These are phyloP conservation scores for Mesocentrotus franciscanus DNA, from an alignment of 53 echinoderm and acorn worm genomes.

Conservation along the genomic window DNA sequence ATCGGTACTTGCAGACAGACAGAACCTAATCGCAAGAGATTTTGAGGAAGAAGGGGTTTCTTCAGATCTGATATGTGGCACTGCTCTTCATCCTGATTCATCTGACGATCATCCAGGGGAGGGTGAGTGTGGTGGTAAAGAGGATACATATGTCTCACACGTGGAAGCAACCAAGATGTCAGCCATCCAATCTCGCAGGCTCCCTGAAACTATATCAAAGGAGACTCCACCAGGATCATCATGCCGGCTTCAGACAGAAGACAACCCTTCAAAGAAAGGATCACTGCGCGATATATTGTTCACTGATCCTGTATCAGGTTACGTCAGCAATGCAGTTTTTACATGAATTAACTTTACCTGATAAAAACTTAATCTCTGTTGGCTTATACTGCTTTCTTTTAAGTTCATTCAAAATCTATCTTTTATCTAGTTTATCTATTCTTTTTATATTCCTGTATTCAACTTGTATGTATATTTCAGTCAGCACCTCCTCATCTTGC, in stretches of 20 bases:
- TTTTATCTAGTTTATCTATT: too few species aligned
- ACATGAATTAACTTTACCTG: neutral
- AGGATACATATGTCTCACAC: neutral
- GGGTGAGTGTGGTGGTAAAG: neutral
- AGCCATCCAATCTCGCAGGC: neutral
- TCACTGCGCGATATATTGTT: neutral
- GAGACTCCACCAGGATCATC: neutral
- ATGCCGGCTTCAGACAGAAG: neutral
- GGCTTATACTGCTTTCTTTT: too few species aligned
- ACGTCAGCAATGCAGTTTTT: slow-evolving; percentile 42
- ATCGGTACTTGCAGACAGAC: neutral
- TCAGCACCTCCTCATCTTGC: too few species aligned
- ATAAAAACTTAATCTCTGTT: too few species aligned
- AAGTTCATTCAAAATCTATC: too few species aligned
- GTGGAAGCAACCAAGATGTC: slow-evolving; percentile 6
- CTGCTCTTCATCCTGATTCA: neutral
- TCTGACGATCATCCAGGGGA: neutral
- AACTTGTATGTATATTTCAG: too few species aligned
- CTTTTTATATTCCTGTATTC: too few species aligned
- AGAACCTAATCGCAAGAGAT: neutral
- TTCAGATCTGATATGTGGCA: neutral
- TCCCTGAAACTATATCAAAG: neutral
- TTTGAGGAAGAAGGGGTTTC: neutral
- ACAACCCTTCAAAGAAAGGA: neutral
- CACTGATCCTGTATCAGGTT: slow-evolving; percentile 43